These are phyloP conservation scores for Microplitis demolitor DNA, from an alignment of 1,140 invertebrate genomes.

Conservation along the genomic window DNA sequence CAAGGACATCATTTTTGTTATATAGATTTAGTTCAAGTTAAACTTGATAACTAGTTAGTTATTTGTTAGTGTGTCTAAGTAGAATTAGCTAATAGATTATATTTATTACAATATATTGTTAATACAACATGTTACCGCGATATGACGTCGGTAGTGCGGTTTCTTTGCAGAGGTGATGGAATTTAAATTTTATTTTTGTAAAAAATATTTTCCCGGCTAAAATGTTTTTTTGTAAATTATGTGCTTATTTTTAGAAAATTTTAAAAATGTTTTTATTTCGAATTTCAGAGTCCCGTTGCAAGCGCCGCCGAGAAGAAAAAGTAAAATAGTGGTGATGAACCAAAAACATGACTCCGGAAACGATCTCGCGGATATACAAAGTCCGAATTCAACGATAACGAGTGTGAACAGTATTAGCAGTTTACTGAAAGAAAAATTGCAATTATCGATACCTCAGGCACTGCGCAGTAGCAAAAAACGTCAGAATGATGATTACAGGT, in stretches of 20 bases:
- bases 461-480: slow-evolving; percentile 52
- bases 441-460: slow-evolving; percentile 65
- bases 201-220: background rate
- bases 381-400: slow-evolving; percentile 75
- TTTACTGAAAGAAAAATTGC: slow-evolving; percentile 79
- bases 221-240: background rate
- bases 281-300: slow-evolving; percentile 53
- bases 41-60: background rate
- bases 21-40: background rate
- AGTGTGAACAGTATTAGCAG: slow-evolving; percentile 83
- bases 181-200: too few species aligned
- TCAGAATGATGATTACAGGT: slow-evolving; percentile 59
- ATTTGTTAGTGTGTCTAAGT: background rate
- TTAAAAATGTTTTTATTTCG: slow-evolving; percentile 9
- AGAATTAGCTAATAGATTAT: background rate
- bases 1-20: background rate
- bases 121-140: slow-evolving; percentile 44
- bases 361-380: slow-evolving; percentile 54
- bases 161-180: slow-evolving; percentile 48
- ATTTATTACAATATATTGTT: too few species aligned
- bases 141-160: slow-evolving; percentile 51
- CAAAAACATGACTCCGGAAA: slow-evolving; percentile 49
- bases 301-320: slow-evolving; percentile 45
- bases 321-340: slow-evolving; percentile 38
- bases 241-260: too few species aligned